A percentile compares a stretch with the other conserved stretches of the same genome.
These are phyloP conservation scores for Aleiodes sp. DNA, from an alignment of 1,140 invertebrate species.

Conservation along the genomic window DNA sequence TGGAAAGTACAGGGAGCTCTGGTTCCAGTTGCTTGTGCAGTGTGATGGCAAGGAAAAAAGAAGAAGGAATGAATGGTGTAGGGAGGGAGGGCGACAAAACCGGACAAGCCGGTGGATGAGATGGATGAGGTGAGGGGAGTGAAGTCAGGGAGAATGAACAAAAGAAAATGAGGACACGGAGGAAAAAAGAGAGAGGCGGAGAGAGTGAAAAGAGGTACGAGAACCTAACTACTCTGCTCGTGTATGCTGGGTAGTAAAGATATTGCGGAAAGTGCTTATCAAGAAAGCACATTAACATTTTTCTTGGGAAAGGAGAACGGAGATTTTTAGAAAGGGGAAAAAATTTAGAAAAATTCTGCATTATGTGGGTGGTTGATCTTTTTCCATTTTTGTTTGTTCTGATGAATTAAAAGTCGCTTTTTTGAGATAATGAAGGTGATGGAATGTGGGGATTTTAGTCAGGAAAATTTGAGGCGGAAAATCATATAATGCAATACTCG, in stretches of 20 bases:
- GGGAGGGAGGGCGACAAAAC: conserved; percentile 29
- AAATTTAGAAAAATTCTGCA: background rate
- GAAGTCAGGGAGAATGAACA: conserved; percentile 31
- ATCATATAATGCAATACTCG: too few relatives aligned
- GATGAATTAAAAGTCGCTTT: too few relatives aligned
- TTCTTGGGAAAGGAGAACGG: background rate
- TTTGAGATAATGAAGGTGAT: too few relatives aligned
- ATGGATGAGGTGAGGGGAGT: conserved; percentile 10
- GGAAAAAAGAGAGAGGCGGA: conserved; percentile 39
- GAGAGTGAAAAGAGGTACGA: conserved; percentile 23
- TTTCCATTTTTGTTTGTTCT: too few relatives aligned
- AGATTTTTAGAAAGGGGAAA: background rate
- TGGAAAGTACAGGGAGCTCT: background rate
- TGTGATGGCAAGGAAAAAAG: background rate
- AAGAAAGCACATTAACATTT: conserved; percentile 24
- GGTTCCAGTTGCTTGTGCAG: conserved; percentile 1
- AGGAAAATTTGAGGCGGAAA: too few relatives aligned
- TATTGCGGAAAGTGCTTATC: conserved; percentile 24
- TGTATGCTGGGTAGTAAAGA: background rate
- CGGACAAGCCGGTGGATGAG: conserved; percentile 11
- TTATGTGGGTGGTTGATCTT: too few relatives aligned
- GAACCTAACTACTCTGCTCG: background rate
- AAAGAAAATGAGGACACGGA: conserved; percentile 30
- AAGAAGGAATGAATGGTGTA: conserved; percentile 10
- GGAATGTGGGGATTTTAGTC: too few relatives aligned